phyloP scores from a whole-genome alignment of 2,888 invertebrate species.

The Creontiades dilutus region DNA sequence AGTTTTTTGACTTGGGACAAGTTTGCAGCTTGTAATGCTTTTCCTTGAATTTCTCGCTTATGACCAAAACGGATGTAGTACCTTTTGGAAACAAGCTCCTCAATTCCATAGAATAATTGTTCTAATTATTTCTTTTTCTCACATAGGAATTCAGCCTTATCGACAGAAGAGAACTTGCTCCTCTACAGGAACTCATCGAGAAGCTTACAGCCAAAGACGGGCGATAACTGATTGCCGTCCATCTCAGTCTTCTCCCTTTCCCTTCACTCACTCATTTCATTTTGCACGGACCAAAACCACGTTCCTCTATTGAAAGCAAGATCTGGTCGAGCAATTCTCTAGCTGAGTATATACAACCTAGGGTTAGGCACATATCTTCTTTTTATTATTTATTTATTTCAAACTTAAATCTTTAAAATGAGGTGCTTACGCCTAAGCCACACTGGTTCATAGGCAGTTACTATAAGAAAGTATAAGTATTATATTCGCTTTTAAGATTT shows the following conservation, averaged over 20 bases:
- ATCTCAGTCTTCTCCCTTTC: slow-evolving; percentile 35
- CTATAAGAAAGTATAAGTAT: slow-evolving; percentile 50
- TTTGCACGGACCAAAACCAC: slow-evolving; percentile 70
- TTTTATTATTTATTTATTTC: slow-evolving; percentile 17
- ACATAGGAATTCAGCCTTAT: slow-evolving; percentile 98
- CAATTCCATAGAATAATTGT: too few relatives aligned
- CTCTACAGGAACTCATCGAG: slow-evolving; percentile 97
- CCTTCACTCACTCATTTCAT: slow-evolving; percentile 46
- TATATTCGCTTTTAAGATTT: slow-evolving; percentile 51
- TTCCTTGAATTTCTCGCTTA: too few relatives aligned
- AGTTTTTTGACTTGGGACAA: too few relatives aligned
- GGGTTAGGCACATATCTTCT: slow-evolving; percentile 64
- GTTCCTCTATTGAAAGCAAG: slow-evolving; percentile 69
- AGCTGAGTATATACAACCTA: slow-evolving; percentile 39
- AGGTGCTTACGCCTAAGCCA: slow-evolving; percentile 63
- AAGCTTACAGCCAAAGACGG: slow-evolving; percentile 94
- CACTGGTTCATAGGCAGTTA: slow-evolving; percentile 45
- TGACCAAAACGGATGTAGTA: too few relatives aligned
- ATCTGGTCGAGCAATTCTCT: slow-evolving; percentile 65
- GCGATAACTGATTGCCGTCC: slow-evolving; percentile 80
- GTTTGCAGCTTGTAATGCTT: too few relatives aligned
- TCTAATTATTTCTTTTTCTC: neutral
- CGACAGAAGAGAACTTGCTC: slow-evolving; percentile 96
- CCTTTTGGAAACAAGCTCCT: too few relatives aligned
- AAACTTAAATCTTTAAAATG: slow-evolving; percentile 41